Evolutionary conservation across 2,113 vertebrate species (phyloP).

Genomic region (Zosterops borbonicus): DNA sequence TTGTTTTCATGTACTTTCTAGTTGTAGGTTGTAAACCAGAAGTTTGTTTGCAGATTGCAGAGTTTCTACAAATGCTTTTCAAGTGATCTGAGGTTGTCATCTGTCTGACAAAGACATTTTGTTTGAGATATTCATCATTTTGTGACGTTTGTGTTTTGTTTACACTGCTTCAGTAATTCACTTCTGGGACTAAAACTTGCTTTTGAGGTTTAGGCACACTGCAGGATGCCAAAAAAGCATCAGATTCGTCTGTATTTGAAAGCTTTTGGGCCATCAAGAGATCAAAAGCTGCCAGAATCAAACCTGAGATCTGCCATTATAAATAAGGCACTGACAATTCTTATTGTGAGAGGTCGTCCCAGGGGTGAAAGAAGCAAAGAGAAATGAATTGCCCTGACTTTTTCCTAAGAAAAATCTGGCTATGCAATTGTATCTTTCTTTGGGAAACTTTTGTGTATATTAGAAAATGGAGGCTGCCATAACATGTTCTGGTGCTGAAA

Average conservation of each 20-base stretch:
- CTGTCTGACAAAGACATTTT: slow-evolving; percentile 69
- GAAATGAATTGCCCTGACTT: slow-evolving; percentile 15
- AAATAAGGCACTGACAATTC: slow-evolving; percentile 73
- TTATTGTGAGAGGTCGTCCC: slow-evolving; percentile 63
- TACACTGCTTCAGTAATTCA: slow-evolving; percentile 72
- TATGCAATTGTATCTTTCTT: background rate
- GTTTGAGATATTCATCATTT: slow-evolving; percentile 66
- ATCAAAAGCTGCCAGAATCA: slow-evolving; percentile 84
- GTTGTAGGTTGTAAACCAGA: slow-evolving; percentile 35
- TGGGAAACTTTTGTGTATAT: background rate
- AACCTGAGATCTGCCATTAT: slow-evolving; percentile 81
- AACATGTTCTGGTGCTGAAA: background rate
- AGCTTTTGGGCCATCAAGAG: slow-evolving; percentile 77
- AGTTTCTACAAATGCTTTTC: slow-evolving; percentile 39
- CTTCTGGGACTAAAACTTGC: slow-evolving; percentile 67
- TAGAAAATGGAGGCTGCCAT: background rate
- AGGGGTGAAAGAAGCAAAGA: slow-evolving; percentile 44
- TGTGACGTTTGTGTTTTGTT: slow-evolving; percentile 69
- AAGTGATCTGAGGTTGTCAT: slow-evolving; percentile 57
- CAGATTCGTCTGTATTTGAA: slow-evolving; percentile 64
- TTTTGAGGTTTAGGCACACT: slow-evolving; percentile 67
- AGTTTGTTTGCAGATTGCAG: slow-evolving; percentile 32
- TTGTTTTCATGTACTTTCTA: slow-evolving; percentile 23
- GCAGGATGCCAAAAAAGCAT: slow-evolving; percentile 67
- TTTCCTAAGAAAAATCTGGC: slow-evolving; percentile 12